These are phyloP conservation scores for Sturnira hondurensis DNA, from an alignment of 2,113 vertebrate genomes.

Conservation along the genomic window DNA sequence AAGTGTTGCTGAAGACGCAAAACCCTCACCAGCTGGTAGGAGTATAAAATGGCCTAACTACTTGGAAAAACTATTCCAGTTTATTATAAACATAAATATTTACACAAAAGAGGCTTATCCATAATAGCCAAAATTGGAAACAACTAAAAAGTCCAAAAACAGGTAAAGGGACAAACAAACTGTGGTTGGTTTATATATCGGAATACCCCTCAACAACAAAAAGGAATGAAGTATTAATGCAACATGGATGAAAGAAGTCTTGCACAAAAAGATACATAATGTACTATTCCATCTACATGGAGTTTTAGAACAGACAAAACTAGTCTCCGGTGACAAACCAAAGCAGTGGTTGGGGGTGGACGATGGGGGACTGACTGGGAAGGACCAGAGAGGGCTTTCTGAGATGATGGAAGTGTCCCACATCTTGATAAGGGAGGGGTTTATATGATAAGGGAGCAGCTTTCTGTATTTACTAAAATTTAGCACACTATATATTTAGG, in stretches of 20 bases:
- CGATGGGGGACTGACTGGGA: background rate
- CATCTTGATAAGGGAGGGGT: background rate
- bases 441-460: background rate
- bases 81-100: background rate
- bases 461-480: background rate
- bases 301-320: background rate
- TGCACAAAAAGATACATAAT: background rate
- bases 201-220: background rate
- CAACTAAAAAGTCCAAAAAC: background rate
- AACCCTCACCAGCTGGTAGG: background rate
- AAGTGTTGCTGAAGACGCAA: background rate
- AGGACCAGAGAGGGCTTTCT: background rate
- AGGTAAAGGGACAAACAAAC: background rate
- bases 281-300: background rate
- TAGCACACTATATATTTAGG: background rate
- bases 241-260: background rate
- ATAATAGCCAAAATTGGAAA: background rate
- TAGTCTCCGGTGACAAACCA: background rate
- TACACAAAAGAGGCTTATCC: background rate
- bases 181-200: background rate
- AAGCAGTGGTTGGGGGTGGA: background rate
- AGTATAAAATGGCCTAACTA: background rate
- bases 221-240: background rate
- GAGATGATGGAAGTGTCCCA: background rate
- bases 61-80: background rate